phyloP scores from a whole-genome alignment of 35 echinoderm and acorn worm genomes.

The Holothuria glaberrima region DNA sequence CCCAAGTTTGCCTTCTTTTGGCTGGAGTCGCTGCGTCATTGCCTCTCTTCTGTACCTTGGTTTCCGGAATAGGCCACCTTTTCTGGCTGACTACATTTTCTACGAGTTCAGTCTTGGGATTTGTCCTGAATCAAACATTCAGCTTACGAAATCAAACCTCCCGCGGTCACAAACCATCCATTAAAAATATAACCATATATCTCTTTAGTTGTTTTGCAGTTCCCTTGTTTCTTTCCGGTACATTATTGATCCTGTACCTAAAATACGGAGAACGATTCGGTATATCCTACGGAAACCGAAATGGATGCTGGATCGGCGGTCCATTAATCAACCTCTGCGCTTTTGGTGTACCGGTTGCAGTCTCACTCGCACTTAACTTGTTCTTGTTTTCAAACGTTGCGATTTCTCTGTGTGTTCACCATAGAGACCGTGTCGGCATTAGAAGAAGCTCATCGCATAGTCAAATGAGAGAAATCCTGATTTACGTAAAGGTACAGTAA shows the following conservation, averaged over 20 bases:
- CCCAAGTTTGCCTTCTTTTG: background rate
- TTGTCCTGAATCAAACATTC: constrained; percentile 1
- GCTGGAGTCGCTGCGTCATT: background rate
- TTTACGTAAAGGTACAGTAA: constrained; percentile 21
- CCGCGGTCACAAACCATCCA: background rate
- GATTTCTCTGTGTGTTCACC: background rate
- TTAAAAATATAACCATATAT: background rate
- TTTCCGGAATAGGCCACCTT: constrained; percentile 1
- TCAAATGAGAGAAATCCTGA: background rate
- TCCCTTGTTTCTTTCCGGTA: background rate
- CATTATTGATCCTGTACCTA: background rate
- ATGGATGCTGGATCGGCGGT: constrained; percentile 13
- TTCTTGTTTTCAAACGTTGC: constrained; percentile 13
- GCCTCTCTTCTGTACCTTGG: background rate
- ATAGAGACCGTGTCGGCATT: background rate
- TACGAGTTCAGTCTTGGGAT: constrained; percentile 14
- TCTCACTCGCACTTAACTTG: background rate
- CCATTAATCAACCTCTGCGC: background rate
- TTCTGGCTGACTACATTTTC: constrained; percentile 16
- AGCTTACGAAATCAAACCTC: background rate
- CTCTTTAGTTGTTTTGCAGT: background rate
- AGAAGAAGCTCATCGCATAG: background rate
- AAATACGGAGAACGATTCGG: background rate
- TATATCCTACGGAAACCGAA: background rate
- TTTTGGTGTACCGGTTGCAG: background rate